Evolutionary conservation across 2,888 invertebrate species (phyloP).

Genomic region (Tortricodes alternella): DNA sequence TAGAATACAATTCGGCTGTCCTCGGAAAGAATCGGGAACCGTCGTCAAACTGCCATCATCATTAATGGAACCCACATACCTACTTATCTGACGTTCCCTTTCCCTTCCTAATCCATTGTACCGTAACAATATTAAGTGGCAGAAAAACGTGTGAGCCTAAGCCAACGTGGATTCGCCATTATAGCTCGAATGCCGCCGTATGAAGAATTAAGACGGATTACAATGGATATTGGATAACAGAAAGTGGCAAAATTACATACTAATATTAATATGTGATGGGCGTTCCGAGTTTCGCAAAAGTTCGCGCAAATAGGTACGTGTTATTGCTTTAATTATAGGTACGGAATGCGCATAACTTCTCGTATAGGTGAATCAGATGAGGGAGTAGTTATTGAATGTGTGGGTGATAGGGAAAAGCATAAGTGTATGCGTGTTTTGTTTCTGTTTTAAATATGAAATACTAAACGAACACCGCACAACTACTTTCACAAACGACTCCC

Average conservation of each 20-base stretch:
- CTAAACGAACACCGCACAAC: too few species aligned
- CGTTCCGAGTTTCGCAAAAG: not conserved
- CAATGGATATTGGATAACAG: slow-evolving; percentile 6
- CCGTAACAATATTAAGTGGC: slow-evolving; percentile 31
- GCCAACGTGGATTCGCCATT: slow-evolving; percentile 25
- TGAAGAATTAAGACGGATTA: slow-evolving; percentile 28
- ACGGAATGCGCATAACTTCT: too few species aligned
- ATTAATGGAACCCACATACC: slow-evolving; percentile 15
- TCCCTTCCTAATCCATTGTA: slow-evolving; percentile 27
- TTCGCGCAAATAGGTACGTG: not conserved
- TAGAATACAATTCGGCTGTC: too few species aligned
- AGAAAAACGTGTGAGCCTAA: slow-evolving; percentile 35
- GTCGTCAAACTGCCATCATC: not conserved
- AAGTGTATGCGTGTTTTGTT: too few species aligned
- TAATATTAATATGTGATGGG: slow-evolving; percentile 2
- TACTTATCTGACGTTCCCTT: not conserved
- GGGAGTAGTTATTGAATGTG: too few species aligned
- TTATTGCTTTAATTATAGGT: too few species aligned
- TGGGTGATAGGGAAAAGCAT: too few species aligned
- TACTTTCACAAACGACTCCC: too few species aligned
- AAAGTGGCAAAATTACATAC: slow-evolving; percentile 8
- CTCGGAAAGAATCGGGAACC: too few species aligned
- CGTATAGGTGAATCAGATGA: too few species aligned
- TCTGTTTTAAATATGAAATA: too few species aligned
- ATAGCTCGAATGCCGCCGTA: slow-evolving; percentile 14